Percentiles rank a stretch among this genome's conserved stretches.
Conservation (phyloP, 2,797 vertebrate species). For the Ctenosaura bakeri region DNA sequence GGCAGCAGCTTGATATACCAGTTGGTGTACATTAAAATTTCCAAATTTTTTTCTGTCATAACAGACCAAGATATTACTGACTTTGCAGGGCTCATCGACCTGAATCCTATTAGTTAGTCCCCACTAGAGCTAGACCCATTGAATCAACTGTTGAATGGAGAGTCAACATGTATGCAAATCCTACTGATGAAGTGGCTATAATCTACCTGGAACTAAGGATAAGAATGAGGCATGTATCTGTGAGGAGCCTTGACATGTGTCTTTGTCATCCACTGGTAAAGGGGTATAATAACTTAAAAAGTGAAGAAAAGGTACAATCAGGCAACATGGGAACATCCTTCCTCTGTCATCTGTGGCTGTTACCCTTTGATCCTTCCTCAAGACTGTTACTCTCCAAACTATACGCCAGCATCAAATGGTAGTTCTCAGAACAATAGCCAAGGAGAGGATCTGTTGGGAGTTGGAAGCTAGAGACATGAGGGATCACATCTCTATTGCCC, state of each 20-base stretch:
- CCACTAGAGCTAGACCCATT: too few species aligned
- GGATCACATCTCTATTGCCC: not conserved
- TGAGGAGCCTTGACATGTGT: not conserved
- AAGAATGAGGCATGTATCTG: not conserved
- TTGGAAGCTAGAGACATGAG: not conserved
- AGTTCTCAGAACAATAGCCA: not conserved
- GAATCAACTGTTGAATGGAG: too few species aligned
- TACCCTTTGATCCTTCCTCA: not conserved
- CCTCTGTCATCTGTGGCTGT: not conserved
- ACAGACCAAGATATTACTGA: not conserved
- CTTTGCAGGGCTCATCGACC: not conserved
- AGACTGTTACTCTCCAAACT: not conserved
- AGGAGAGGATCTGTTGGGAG: not conserved
- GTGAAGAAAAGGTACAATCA: not conserved
- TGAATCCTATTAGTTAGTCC: not conserved
- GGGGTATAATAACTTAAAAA: not conserved
- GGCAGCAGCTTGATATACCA: not conserved
- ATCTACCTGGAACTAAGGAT: too few species aligned
- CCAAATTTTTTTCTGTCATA: not conserved
- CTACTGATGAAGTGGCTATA: too few species aligned
- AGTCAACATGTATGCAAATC: too few species aligned
- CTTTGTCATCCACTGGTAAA: not conserved
- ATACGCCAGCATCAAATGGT: not conserved
- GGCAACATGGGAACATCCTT: not conserved
- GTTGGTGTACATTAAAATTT: not conserved